Base-by-base conservation (phyloP, 1,140 invertebrate species). In the Calephelis nemesis region DNA sequence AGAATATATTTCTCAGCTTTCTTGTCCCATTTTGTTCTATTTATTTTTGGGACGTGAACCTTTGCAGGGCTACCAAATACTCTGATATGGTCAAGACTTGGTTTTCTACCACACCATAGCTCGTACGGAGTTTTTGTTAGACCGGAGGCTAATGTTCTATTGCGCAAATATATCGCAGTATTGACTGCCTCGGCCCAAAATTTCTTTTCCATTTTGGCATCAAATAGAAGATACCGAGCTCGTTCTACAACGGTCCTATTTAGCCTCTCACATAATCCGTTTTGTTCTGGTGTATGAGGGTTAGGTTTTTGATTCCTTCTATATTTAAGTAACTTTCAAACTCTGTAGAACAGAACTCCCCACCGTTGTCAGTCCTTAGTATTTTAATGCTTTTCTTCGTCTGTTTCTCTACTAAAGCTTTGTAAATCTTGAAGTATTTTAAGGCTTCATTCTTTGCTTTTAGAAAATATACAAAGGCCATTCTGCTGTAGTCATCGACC, bases 211-310 rank as follows among this genome's bases (percentile, higher is more conserved):
- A 50, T 15, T 6, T 50, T 50, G n/a, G 49, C 49, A 15, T 50
- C 49, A 15, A 50, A 50, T 15, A 50, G n/a, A 15, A 50, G 13
- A 50, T 13, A 50, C 13, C 49, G n/a, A 50, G 49, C 49, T n/a
- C 49, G 15, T 15, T 50, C 49, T 15, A 50, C 49, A 50, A 67
- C 73, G 78, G 70, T 67, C 45, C 70, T 74, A 62, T 84, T 83
- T 47, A 74, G 74, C 60, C 66, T 65, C 45, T 74, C 72, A n/a
- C 60, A 52, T n/a, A 75, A 47, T 52, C 89, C 88, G 76, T 93
- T 93, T 50, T 50, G 49, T n/a, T 50, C n/a, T 50, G 49, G 49
- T 15, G 49, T 50, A 12, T 50, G n/a, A 15, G 49, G 13, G n/a
- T 50, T 50, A 5, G 49, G 15, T 15, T 15, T 50, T 50, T 50